Evolutionary conservation across 1,140 invertebrate genomes (phyloP).

Genomic region (Macrobrachium nipponense): DNA sequence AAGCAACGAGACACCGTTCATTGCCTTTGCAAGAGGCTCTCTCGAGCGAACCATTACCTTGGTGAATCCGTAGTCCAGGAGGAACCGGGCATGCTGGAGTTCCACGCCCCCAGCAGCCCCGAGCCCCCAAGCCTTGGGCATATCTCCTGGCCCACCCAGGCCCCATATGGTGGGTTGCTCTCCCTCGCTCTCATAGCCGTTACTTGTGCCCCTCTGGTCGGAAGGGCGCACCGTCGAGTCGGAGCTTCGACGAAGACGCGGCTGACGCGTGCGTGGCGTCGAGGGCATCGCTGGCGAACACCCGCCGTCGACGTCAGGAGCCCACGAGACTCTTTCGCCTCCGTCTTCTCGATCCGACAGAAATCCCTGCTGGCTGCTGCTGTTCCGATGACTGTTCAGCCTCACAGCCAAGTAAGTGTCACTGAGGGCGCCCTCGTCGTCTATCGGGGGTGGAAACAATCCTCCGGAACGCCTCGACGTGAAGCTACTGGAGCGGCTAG

Average conservation of each 20-base stretch:
- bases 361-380: background rate
- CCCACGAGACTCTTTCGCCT: slow-evolving; percentile 38
- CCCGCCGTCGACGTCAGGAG: slow-evolving; percentile 20
- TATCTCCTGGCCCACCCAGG: slow-evolving; percentile 21
- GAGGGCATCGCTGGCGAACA: background rate
- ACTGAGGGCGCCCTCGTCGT: slow-evolving; percentile 56
- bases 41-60: slow-evolving; percentile 27
- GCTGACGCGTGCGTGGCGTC: background rate
- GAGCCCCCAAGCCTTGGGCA: slow-evolving; percentile 24
- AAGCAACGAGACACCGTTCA: no score
- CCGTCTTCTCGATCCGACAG: slow-evolving; percentile 32
- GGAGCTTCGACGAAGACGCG: slow-evolving; percentile 32
- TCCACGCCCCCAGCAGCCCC: background rate
- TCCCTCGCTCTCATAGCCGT: slow-evolving; percentile 46
- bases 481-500: slow-evolving; percentile 48
- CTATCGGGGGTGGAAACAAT: slow-evolving; percentile 18
- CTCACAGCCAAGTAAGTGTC: slow-evolving; percentile 53
- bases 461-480: slow-evolving; percentile 10
- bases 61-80: slow-evolving; percentile 45
- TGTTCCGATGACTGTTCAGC: slow-evolving; percentile 10
- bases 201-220: slow-evolving; percentile 18
- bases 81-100: slow-evolving; percentile 32
- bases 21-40: no score
- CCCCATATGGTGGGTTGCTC: slow-evolving; percentile 49
- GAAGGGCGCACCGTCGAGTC: slow-evolving; percentile 34